Base-by-base conservation (phyloP, 2,113 vertebrate species). In the Solenodon paradoxus region DNA sequence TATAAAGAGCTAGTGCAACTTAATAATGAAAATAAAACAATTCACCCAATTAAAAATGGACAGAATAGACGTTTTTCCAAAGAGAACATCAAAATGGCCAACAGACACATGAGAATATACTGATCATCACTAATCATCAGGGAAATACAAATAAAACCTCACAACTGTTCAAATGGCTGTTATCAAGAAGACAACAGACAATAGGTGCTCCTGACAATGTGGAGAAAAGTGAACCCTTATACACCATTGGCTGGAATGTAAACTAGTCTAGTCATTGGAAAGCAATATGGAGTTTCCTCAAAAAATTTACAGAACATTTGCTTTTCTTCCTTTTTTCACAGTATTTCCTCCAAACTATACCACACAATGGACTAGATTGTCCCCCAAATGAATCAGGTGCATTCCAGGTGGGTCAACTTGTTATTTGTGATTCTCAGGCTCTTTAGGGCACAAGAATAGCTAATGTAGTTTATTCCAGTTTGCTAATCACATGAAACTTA, bases 311-410 rank as follows among this genome's bases (percentile, higher is more conserved):
- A 30, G n/a, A 35, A 66, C 35, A 26, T 66, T 66, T n/a, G n/a
- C 38, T 5, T 90, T 22, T 47, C 74, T 42, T 20, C 35, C 5
- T 51, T 92, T 79, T 57, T 30, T n/a, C 59, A 85, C 32, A 42
- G 11, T 88, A 38, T 87, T 81, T 90, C 79, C 35, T 59, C 51
- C 93, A 80, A 69, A 30, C 10, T 15, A 5, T 74, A n/a, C 66
- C 32, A 59, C 72, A 71, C 11, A 74, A 13, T 92, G 47, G 28
- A 12, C 81, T 64, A 30, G 32, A 32, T 61, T 95, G 77, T 78
- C 53, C 57, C 81, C 74, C 78, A 51, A 24, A 47, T 88, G 51
- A 86, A 83, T 92, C 59, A 90, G 95, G 78, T 96, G 26, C 47
- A 84, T 95, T 96, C 91, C 69, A 80, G 59, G 64, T 84, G 26